These are phyloP conservation scores for Dendropsophus ebraccatus DNA, from an alignment of 2,113 vertebrate genomes.

Conservation along the genomic window DNA sequence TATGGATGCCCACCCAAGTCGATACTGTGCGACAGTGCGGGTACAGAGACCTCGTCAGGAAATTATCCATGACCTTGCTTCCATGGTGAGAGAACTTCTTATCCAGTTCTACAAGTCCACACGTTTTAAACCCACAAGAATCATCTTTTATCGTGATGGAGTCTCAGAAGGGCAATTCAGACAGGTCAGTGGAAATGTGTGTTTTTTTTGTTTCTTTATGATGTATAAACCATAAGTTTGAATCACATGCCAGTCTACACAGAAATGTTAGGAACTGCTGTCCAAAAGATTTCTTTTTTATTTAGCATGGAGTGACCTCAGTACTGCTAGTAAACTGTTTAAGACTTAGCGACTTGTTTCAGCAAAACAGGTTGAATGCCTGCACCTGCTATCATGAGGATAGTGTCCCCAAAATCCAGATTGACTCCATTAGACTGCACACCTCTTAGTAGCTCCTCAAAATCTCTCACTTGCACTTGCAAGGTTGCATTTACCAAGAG, in stretches of 20 bases:
- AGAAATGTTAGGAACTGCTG: neutral
- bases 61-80: conserved; percentile 96
- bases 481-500: no score
- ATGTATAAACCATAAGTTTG: neutral
- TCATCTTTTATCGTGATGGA: conserved; percentile 93
- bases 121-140: conserved; percentile 96
- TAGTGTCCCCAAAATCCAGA: no score
- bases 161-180: conserved; percentile 98
- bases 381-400: no score
- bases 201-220: neutral
- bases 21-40: conserved; percentile 97
- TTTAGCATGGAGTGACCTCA: no score
- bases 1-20: conserved; percentile 98
- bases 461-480: no score
- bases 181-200: conserved; percentile 77
- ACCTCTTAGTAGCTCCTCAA: no score
- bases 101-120: conserved; percentile 99
- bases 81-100: conserved; percentile 97
- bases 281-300: no score
- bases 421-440: no score
- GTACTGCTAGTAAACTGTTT: no score
- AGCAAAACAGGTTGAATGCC: no score
- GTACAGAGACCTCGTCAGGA: conserved; percentile 97
- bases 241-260: neutral
- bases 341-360: no score